phyloP scores from a whole-genome alignment of 2,888 invertebrate species.

The Megastigmus dorsalis region DNA sequence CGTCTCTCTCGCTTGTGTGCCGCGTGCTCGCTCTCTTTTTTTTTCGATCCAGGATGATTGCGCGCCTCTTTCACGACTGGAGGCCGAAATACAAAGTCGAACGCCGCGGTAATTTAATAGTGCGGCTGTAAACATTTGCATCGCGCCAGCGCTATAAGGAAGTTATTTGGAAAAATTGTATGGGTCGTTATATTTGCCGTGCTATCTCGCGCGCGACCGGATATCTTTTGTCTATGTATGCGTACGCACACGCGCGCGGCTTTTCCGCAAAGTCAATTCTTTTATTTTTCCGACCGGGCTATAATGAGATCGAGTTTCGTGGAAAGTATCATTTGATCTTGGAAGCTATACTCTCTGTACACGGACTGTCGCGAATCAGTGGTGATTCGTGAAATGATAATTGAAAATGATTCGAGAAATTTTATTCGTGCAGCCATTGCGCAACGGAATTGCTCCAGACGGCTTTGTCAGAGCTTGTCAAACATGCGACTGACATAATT shows the following conservation, averaged over 20 bases:
- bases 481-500: no score
- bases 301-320: background rate
- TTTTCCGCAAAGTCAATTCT: background rate
- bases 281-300: background rate
- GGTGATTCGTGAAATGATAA: background rate
- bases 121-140: constrained; percentile 24
- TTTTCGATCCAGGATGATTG: background rate
- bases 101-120: background rate
- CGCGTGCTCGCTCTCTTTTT: background rate
- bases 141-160: constrained; percentile 28
- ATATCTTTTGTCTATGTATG: background rate
- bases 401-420: background rate
- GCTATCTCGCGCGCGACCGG: background rate
- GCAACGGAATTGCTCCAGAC: no score
- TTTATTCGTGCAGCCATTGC: no score
- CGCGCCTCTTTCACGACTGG: background rate
- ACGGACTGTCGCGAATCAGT: constrained; percentile 12
- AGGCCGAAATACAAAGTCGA: background rate
- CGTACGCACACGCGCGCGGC: no score
- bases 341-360: no score
- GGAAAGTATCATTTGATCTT: constrained; percentile 14
- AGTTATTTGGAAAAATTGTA: constrained; percentile 37
- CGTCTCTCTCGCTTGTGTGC: no score
- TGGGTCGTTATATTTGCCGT: background rate
- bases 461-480: no score